These are phyloP conservation scores for Adineta ricciae DNA, from an alignment of 2,888 invertebrate genomes.

Conservation along the genomic window DNA sequence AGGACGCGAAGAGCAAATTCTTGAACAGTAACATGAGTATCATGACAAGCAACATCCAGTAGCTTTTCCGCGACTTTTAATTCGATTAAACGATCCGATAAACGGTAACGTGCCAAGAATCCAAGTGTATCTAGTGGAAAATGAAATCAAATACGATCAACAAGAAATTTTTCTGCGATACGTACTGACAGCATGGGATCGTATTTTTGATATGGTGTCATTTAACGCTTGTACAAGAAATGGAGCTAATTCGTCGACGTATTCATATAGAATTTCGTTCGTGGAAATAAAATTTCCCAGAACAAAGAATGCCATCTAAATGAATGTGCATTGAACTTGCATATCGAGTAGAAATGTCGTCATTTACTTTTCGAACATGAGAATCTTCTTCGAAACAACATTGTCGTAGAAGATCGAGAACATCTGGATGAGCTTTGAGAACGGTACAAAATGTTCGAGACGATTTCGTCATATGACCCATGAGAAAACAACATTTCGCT, in stretches of 20 bases:
- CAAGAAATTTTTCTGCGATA: too few species aligned
- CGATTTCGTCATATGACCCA: conserved; percentile 33
- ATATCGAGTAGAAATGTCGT: too few species aligned
- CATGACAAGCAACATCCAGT: conserved; percentile 32
- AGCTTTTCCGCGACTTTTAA: conserved; percentile 32
- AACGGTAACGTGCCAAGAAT: conserved; percentile 22
- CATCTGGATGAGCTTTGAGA: conserved; percentile 20
- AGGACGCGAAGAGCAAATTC: conserved; percentile 27
- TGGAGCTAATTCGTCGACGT: conserved; percentile 23
- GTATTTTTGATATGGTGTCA: conserved; percentile 29
- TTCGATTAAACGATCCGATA: conserved; percentile 23
- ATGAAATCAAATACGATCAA: too few species aligned
- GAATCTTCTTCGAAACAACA: conserved; percentile 32
- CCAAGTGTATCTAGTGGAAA: conserved; percentile 21
- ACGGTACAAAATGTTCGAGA: conserved; percentile 30
- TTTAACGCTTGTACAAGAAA: conserved; percentile 26
- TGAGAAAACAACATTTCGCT: conserved; percentile 30
- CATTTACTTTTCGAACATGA: conserved; percentile 26
- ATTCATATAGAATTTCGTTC: conserved; percentile 23
- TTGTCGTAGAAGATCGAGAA: conserved; percentile 26
- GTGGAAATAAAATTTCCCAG: conserved; percentile 29
- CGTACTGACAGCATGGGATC: conserved; percentile 29
- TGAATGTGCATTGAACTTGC: background rate
- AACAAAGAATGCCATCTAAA: conserved; percentile 27
- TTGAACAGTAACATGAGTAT: conserved; percentile 30